phyloP scores from a whole-genome alignment of 2,888 invertebrate species.

The Diaprepes abbreviatus region DNA sequence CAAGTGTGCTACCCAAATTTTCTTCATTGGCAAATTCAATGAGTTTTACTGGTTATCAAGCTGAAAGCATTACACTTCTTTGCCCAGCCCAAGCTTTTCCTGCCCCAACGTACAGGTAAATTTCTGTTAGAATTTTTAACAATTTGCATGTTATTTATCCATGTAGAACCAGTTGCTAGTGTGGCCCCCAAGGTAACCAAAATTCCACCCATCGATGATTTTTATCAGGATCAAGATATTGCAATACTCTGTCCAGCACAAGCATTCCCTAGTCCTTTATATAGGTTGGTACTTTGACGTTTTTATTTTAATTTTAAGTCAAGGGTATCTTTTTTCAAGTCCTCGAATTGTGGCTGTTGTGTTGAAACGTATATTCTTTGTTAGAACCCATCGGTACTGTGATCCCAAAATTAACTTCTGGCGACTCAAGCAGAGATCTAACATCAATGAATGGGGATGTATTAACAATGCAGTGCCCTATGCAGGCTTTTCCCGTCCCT shows the following conservation, averaged over 20 bases:
- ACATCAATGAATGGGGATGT: constrained; percentile 59
- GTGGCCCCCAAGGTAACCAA: constrained; percentile 62
- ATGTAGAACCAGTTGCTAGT: constrained; percentile 68
- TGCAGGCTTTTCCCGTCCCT: constrained; percentile 58
- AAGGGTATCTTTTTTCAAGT: neutral
- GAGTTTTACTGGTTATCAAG: constrained; percentile 72
- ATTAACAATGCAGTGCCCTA: constrained; percentile 72
- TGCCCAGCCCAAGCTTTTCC: constrained; percentile 77
- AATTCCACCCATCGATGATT: constrained; percentile 42
- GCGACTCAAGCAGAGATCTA: constrained; percentile 61
- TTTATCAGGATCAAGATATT: constrained; percentile 27
- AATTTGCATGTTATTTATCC: neutral
- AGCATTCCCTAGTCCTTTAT: constrained; percentile 76
- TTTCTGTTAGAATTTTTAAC: neutral
- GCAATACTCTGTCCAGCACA: constrained; percentile 76
- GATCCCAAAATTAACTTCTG: constrained; percentile 73
- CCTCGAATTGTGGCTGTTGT: too few species aligned
- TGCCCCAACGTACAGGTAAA: constrained; percentile 70
- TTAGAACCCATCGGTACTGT: constrained; percentile 85
- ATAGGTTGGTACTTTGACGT: constrained; percentile 55
- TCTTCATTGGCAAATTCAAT: constrained; percentile 69
- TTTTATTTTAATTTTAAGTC: neutral
- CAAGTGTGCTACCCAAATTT: constrained; percentile 74
- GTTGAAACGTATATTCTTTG: constrained; percentile 15
- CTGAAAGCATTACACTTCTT: constrained; percentile 67